These are phyloP conservation scores for Cygnus atratus DNA, from an alignment of 2,113 vertebrate genomes.

Conservation along the genomic window DNA sequence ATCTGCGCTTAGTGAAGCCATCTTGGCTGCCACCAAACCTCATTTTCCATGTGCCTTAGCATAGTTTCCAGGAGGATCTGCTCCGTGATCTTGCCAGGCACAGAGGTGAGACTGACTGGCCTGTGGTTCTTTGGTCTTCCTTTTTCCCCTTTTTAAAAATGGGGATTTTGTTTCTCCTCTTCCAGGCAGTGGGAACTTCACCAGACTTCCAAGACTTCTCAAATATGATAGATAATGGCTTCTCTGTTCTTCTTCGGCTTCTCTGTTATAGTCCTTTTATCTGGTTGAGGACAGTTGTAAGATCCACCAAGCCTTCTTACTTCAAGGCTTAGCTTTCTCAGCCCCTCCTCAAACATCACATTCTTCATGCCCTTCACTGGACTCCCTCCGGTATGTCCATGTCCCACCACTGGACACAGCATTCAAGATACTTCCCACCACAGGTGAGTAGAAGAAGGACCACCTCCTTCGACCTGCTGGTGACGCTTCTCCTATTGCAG, in stretches of 20 bases:
- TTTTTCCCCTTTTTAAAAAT: too few species aligned
- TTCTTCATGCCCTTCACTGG: not conserved
- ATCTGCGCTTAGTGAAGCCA: too few species aligned
- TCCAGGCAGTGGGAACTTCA: too few species aligned
- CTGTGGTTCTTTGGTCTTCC: too few species aligned
- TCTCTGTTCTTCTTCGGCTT: not conserved
- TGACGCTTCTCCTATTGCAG: not conserved
- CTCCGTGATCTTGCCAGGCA: too few species aligned
- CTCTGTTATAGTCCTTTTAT: not conserved
- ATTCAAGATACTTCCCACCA: not conserved
- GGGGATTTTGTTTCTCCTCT: too few species aligned
- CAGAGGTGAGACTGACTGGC: too few species aligned
- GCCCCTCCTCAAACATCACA: not conserved
- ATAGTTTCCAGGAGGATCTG: too few species aligned
- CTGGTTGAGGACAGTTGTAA: not conserved
- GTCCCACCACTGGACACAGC: not conserved
- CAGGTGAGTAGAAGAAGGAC: not conserved
- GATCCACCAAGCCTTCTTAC: rapidly evolving
- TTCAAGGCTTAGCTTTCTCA: not conserved
- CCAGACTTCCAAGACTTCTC: too few species aligned
- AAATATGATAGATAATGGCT: too few species aligned
- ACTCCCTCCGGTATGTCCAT: not conserved
- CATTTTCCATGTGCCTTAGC: too few species aligned
- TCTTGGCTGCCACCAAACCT: too few species aligned
- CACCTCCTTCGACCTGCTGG: not conserved